Evolutionary conservation across 2,113 vertebrate genomes (phyloP).

Genomic region (Zosterops hypoxanthus): DNA sequence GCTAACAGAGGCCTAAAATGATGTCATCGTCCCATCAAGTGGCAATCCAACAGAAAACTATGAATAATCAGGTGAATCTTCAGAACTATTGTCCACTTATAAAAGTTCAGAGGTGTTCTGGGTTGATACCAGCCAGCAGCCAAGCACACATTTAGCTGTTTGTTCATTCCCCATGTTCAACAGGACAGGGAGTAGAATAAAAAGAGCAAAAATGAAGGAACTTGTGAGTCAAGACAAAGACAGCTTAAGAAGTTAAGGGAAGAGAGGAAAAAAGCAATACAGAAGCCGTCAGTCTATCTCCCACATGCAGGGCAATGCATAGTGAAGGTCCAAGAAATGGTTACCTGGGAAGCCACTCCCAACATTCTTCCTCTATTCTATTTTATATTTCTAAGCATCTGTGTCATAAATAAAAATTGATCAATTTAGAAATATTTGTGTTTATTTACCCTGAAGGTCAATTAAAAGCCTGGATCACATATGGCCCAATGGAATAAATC

Average conservation of each 20-base stretch:
- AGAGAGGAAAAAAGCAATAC: not conserved
- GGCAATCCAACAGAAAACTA: not conserved
- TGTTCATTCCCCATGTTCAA: not conserved
- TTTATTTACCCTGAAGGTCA: not conserved
- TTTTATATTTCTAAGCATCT: not conserved
- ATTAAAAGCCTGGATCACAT: not conserved
- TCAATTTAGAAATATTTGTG: not conserved
- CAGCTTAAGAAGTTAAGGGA: not conserved
- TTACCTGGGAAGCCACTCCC: not conserved
- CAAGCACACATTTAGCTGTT: not conserved
- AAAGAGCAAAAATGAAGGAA: not conserved
- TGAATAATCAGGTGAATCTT: not conserved
- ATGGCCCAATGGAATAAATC: not conserved
- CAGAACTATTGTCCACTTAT: not conserved
- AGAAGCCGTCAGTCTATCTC: not conserved
- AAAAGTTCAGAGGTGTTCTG: not conserved
- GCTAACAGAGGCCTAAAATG: not conserved
- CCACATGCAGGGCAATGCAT: not conserved
- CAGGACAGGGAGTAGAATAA: accelerated
- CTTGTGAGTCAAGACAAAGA: not conserved
- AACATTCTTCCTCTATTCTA: not conserved
- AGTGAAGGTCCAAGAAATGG: not conserved
- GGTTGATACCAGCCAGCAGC: not conserved
- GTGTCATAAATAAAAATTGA: not conserved
- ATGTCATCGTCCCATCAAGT: not conserved